A percentile compares a stretch with the other conserved stretches of the same genome.
phyloP scores from a whole-genome alignment of 2,797 vertebrate species.

The Cottoperca gobio region DNA sequence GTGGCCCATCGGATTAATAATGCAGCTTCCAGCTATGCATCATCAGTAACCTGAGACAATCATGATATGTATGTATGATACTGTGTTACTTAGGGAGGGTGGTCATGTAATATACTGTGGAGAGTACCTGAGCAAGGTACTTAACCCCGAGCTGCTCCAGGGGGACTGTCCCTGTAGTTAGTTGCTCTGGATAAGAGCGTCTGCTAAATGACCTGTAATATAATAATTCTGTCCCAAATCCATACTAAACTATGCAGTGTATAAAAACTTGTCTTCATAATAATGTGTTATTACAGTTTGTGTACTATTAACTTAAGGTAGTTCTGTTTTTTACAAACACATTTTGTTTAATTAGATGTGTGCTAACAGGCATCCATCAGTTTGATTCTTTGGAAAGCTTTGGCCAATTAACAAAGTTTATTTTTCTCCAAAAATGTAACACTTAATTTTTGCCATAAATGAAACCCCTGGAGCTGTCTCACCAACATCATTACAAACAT shows the following conservation, averaged over 20 bases:
- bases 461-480: not conserved
- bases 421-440: slow-evolving; percentile 1
- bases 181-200: too few relatives aligned
- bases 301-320: not conserved
- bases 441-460: slow-evolving; percentile 6
- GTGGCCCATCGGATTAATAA: slow-evolving; percentile 64
- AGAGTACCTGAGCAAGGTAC: too few relatives aligned
- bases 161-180: too few relatives aligned
- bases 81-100: not conserved
- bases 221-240: too few relatives aligned
- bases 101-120: slow-evolving; percentile 17
- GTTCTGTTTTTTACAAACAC: not conserved
- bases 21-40: slow-evolving; percentile 59
- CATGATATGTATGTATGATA: too few relatives aligned
- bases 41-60: slow-evolving; percentile 49
- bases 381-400: slow-evolving; percentile 6
- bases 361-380: not conserved
- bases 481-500: slow-evolving; percentile 1
- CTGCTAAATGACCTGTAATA: too few relatives aligned
- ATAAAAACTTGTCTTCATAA: not conserved
- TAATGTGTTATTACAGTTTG: not conserved
- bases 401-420: not conserved
- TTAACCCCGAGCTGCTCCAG: too few relatives aligned
- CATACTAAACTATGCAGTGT: not conserved
- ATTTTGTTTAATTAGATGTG: not conserved